Evolutionary conservation across 1,140 invertebrate genomes (phyloP).

Genomic region (Drosophila cardini): DNA sequence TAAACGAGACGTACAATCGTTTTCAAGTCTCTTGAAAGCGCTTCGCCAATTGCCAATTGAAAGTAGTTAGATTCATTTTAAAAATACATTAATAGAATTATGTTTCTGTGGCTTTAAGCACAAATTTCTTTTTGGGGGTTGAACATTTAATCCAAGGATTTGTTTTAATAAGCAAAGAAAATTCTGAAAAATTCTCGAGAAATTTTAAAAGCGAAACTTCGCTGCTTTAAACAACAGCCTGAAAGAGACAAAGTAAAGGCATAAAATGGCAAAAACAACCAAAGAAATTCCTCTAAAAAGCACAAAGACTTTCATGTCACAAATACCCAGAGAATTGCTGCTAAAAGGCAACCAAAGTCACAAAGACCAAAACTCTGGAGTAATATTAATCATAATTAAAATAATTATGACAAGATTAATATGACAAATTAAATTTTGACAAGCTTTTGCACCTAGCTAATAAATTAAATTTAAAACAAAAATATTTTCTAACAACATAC

Average conservation of each 20-base stretch:
- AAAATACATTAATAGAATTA: conserved; percentile 11
- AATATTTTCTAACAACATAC: neutral
- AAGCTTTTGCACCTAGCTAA: conserved; percentile 3
- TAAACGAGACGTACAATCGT: conserved; percentile 43
- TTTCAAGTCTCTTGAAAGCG: conserved; percentile 15
- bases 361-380: neutral
- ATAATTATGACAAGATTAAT: neutral
- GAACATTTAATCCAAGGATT: neutral
- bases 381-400: conserved; percentile 8
- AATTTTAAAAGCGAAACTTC: neutral
- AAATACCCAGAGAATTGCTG: neutral
- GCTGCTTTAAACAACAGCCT: too few species aligned
- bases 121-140: too few species aligned
- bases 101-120: neutral
- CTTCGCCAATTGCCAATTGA: conserved; percentile 17
- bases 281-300: too few species aligned
- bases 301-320: neutral
- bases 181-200: neutral
- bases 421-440: neutral
- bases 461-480: conserved; percentile 18
- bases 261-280: neutral
- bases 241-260: neutral
- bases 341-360: neutral
- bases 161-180: neutral
- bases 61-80: conserved; percentile 7